Conservation (phyloP, 2,113 vertebrate genomes). For the Aspidoscelis tigris region DNA sequence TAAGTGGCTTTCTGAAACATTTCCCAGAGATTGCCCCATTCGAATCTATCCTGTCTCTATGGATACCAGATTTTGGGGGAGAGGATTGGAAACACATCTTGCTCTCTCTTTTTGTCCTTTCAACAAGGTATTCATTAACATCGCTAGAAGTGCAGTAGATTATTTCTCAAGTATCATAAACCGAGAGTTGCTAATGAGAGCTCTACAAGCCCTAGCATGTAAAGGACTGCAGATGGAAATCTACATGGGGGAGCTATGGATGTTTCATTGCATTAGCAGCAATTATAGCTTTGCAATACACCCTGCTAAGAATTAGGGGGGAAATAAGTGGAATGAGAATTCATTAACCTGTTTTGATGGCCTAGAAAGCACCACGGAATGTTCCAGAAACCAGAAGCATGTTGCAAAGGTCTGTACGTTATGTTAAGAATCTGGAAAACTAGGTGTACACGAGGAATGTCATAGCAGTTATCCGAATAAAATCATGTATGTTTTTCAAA, state of each 20-base stretch:
- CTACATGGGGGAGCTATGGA: not conserved
- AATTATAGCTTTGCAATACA: not conserved
- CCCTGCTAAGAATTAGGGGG: not conserved
- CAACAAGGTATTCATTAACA: slow-evolving; percentile 38
- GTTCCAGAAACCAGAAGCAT: not conserved
- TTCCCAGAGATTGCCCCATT: not conserved
- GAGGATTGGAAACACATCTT: slow-evolving; percentile 22
- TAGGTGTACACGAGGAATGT: not conserved
- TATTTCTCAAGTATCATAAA: not conserved
- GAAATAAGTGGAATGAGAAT: slow-evolving; percentile 11
- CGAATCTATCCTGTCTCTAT: slow-evolving; percentile 62
- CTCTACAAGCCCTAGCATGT: not conserved
- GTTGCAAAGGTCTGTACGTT: fast-evolving
- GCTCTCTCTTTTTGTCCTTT: slow-evolving; percentile 47
- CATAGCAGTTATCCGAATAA: not conserved
- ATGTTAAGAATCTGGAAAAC: slow-evolving; percentile 10
- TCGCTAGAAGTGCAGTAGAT: not conserved
- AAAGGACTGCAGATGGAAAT: slow-evolving; percentile 2
- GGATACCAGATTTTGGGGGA: slow-evolving; percentile 42
- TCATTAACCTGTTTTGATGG: not conserved
- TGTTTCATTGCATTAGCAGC: not conserved
- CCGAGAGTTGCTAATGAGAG: not conserved
- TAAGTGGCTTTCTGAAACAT: not conserved
- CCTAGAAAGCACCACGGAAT: not conserved
- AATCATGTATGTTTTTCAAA: not conserved